Evolutionary conservation across 2,797 vertebrate genomes (phyloP).

Genomic region (Eulemur albifrons): DNA sequence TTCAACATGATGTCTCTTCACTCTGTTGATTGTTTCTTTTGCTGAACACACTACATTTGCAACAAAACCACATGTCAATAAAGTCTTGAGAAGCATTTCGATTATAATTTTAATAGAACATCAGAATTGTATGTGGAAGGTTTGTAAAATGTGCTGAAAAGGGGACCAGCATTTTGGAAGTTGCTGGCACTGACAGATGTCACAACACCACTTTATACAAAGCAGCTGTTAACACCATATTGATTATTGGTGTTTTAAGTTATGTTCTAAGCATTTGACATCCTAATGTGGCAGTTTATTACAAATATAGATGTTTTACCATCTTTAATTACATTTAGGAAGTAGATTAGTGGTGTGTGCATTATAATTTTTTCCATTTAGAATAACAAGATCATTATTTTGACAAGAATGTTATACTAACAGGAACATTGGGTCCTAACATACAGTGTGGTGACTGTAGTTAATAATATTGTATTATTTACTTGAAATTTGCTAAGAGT

Average conservation of each 20-base stretch:
- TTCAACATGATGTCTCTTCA: not conserved
- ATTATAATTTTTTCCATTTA: not conserved
- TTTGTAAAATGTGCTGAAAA: not conserved
- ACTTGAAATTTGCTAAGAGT: not conserved
- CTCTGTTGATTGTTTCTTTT: not conserved
- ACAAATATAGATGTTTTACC: not conserved
- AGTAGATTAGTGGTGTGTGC: not conserved
- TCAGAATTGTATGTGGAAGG: not conserved
- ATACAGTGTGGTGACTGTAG: not conserved
- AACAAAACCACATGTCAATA: not conserved
- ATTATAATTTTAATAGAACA: not conserved
- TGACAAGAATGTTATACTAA: not conserved
- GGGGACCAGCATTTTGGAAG: not conserved
- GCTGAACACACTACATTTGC: not conserved
- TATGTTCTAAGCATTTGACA: not conserved
- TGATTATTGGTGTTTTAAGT: not conserved
- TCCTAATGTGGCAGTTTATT: not conserved
- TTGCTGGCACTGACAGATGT: not conserved
- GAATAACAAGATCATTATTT: not conserved
- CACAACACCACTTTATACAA: fast-evolving
- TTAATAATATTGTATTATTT: not conserved
- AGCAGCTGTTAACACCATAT: not conserved
- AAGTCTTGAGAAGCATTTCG: not conserved
- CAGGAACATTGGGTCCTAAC: not conserved
- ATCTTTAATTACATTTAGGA: not conserved